Conservation (phyloP, 2,113 vertebrate genomes). For the Pelodiscus sinensis region DNA sequence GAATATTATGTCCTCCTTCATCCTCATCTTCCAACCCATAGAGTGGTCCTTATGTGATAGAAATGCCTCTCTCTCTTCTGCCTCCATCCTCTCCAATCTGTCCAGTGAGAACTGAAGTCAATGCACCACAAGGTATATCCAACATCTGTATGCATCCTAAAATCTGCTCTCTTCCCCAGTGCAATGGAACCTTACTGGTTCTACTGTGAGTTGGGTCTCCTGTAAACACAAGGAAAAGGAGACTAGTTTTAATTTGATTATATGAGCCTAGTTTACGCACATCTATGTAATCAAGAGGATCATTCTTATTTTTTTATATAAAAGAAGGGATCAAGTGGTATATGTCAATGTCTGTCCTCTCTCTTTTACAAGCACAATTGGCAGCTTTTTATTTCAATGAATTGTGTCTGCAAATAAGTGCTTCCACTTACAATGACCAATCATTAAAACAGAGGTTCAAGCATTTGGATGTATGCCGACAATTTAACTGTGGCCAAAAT, state of each 20-base stretch:
- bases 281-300: not conserved
- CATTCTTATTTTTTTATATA: not conserved
- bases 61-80: not conserved
- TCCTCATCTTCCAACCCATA: accelerated
- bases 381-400: not conserved
- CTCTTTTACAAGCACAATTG: not conserved
- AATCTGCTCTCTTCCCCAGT: not conserved
- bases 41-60: not conserved
- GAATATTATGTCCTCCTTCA: not conserved
- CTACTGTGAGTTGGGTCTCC: not conserved
- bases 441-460: not conserved
- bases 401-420: not conserved
- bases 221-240: too few species aligned
- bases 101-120: not conserved
- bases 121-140: not conserved
- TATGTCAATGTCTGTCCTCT: not conserved
- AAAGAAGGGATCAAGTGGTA: not conserved
- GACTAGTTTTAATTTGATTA: too few species aligned
- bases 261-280: not conserved
- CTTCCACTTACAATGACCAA: not conserved
- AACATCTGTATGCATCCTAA: not conserved
- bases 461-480: not conserved
- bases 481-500: not conserved
- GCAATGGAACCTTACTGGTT: not conserved
- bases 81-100: not conserved